These are phyloP conservation scores for Nemotelus pantherinus DNA, from an alignment of 2,888 invertebrate species.

Conservation along the genomic window DNA sequence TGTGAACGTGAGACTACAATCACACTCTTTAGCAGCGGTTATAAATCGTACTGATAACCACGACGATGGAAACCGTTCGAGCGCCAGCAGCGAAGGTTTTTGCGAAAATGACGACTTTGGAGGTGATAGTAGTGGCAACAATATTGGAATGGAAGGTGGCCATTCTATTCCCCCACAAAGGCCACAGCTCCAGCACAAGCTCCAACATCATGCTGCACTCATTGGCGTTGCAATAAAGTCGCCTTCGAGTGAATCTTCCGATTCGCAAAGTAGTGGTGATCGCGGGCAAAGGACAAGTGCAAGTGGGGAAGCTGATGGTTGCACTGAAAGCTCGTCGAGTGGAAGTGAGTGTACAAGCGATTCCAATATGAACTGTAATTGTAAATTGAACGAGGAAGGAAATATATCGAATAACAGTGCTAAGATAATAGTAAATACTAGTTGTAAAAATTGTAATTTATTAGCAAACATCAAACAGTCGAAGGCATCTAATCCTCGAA, in stretches of 20 bases:
- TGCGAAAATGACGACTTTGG: constrained; percentile 92
- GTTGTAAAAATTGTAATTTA: constrained; percentile 47
- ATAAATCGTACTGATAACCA: constrained; percentile 52
- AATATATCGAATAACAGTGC: constrained; percentile 46
- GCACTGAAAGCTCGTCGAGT: constrained; percentile 18
- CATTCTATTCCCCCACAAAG: constrained; percentile 53
- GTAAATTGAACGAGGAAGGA: constrained; percentile 46
- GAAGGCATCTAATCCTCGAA: background rate
- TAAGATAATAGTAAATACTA: constrained; percentile 49
- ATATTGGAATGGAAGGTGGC: constrained; percentile 63
- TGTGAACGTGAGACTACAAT: constrained; percentile 56
- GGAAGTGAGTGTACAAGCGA: constrained; percentile 41
- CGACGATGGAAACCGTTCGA: constrained; percentile 86
- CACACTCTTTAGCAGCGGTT: constrained; percentile 44
- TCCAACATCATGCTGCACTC: constrained; percentile 18
- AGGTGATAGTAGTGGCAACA: constrained; percentile 72
- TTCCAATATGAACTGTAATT: constrained; percentile 49
- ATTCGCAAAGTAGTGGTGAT: constrained; percentile 61
- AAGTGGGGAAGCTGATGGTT: constrained; percentile 34
- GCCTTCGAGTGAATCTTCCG: constrained; percentile 56
- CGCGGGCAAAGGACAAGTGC: constrained; percentile 51
- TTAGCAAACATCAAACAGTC: constrained; percentile 14
- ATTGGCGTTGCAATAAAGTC: constrained; percentile 22
- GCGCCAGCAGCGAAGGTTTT: constrained; percentile 95
- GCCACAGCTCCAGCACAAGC: constrained; percentile 51